Conservation (phyloP, 2,113 vertebrate species). For the Globicephala melas region DNA sequence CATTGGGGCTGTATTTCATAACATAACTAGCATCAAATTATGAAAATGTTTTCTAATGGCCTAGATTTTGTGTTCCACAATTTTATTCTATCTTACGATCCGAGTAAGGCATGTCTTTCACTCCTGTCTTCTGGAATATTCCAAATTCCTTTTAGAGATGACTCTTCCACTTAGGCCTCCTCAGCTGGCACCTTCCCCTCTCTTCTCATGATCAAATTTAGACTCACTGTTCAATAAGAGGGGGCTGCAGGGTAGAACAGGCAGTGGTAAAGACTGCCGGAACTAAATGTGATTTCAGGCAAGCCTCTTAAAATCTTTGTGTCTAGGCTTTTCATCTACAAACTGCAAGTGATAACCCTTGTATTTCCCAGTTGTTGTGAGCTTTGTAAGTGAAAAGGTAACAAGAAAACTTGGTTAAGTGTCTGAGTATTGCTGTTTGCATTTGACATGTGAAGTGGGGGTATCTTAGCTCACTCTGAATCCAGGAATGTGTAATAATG, state of each 20-base stretch:
- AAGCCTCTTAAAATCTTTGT: neutral
- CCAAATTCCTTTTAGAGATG: conserved; percentile 25
- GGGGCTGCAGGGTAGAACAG: neutral
- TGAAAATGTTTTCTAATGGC: conserved; percentile 36
- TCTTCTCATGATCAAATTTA: neutral
- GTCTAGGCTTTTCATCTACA: neutral
- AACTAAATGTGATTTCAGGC: neutral
- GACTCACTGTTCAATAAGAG: neutral
- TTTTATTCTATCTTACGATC: conserved; percentile 31
- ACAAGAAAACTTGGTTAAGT: neutral
- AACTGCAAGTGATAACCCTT: neutral
- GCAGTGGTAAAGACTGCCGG: neutral
- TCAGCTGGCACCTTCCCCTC: neutral
- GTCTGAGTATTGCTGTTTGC: neutral
- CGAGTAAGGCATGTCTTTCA: neutral
- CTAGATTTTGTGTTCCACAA: conserved; percentile 16
- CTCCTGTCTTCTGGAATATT: conserved; percentile 43
- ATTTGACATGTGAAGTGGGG: neutral
- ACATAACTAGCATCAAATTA: conserved; percentile 33
- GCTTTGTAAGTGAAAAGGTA: neutral
- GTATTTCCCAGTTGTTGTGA: neutral
- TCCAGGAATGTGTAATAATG: neutral
- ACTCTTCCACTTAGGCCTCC: neutral
- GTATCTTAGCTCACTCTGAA: neutral
- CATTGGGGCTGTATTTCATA: conserved; percentile 23